A percentile compares a stretch with the other conserved stretches of the same genome.
Conservation (phyloP, 2,888 invertebrate species). For the Philereme transversata region DNA sequence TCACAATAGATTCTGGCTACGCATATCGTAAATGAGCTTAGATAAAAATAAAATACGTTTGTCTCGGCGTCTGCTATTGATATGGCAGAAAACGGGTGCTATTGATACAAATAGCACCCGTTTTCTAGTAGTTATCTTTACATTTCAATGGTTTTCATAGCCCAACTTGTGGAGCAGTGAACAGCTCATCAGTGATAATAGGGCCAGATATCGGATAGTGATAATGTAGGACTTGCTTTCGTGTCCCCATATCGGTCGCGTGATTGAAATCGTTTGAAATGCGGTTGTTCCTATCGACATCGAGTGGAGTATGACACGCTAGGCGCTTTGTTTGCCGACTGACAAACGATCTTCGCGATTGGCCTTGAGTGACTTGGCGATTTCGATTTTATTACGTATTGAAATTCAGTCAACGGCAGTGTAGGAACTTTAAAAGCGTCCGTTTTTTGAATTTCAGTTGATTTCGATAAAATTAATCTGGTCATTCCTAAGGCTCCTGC, state of each 20-base stretch:
- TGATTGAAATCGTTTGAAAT: constrained; percentile 64
- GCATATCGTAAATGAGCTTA: constrained; percentile 28
- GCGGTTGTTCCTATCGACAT: constrained; percentile 62
- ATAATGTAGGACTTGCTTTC: constrained; percentile 47
- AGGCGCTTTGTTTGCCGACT: constrained; percentile 62
- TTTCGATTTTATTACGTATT: constrained; percentile 49
- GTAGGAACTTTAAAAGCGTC: neutral
- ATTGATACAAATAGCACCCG: constrained; percentile 35
- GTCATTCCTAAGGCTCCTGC: too few relatives aligned
- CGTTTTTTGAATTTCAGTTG: too few relatives aligned
- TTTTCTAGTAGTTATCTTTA: constrained; percentile 51
- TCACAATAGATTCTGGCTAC: constrained; percentile 44
- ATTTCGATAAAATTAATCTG: too few relatives aligned
- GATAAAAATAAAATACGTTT: too few relatives aligned
- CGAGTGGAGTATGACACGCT: constrained; percentile 71
- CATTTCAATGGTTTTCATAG: constrained; percentile 51
- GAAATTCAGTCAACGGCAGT: constrained; percentile 31
- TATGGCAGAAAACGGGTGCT: neutral
- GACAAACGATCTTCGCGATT: constrained; percentile 66
- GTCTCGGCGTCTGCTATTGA: too few relatives aligned
- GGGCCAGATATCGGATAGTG: constrained; percentile 48
- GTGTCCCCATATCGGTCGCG: constrained; percentile 54
- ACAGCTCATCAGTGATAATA: constrained; percentile 23
- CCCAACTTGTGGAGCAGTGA: constrained; percentile 56
- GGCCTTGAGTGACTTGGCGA: constrained; percentile 51